A percentile compares a stretch with the other conserved stretches of the same genome.
These are phyloP conservation scores for Chydorus sphaericus DNA, from an alignment of 2,888 invertebrate species.

Conservation along the genomic window DNA sequence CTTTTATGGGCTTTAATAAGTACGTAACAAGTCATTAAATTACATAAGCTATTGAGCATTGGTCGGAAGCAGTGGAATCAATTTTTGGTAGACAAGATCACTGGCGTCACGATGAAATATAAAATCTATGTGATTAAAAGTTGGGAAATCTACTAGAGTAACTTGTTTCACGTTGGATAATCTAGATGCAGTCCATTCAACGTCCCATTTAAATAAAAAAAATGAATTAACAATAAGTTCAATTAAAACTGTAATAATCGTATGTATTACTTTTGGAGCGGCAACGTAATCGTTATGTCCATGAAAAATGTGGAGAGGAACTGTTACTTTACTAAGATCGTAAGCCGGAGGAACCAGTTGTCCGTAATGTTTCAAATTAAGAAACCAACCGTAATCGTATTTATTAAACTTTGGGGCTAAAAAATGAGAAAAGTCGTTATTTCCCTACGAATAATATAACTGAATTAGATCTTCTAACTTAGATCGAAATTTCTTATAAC, in stretches of 20 bases:
- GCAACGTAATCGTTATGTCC: slow-evolving; percentile 27
- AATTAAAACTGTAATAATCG: too few relatives aligned
- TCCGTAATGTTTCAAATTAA: slow-evolving; percentile 19
- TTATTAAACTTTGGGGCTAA: background rate
- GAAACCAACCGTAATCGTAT: slow-evolving; percentile 17
- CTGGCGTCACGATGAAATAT: too few relatives aligned
- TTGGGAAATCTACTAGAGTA: slow-evolving; percentile 2
- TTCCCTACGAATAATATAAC: background rate
- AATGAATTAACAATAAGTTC: too few relatives aligned
- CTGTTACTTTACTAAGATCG: slow-evolving; percentile 22
- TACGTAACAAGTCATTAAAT: too few relatives aligned
- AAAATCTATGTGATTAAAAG: slow-evolving; percentile 19
- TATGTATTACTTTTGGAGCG: slow-evolving; percentile 22
- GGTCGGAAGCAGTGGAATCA: too few relatives aligned
- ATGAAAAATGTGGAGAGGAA: slow-evolving; percentile 25
- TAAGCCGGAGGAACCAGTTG: slow-evolving; percentile 26
- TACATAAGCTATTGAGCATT: too few relatives aligned
- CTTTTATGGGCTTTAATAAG: too few relatives aligned
- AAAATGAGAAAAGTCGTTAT: background rate
- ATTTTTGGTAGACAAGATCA: too few relatives aligned
- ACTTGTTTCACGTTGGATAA: slow-evolving; percentile 31
- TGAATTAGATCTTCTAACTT: background rate
- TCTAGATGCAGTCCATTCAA: slow-evolving; percentile 20
- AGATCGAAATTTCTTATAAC: background rate
- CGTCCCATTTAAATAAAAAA: slow-evolving; percentile 18